These are phyloP conservation scores for Sitta carolinensis DNA, from an alignment of 2,797 vertebrate genomes.

Conservation along the genomic window DNA sequence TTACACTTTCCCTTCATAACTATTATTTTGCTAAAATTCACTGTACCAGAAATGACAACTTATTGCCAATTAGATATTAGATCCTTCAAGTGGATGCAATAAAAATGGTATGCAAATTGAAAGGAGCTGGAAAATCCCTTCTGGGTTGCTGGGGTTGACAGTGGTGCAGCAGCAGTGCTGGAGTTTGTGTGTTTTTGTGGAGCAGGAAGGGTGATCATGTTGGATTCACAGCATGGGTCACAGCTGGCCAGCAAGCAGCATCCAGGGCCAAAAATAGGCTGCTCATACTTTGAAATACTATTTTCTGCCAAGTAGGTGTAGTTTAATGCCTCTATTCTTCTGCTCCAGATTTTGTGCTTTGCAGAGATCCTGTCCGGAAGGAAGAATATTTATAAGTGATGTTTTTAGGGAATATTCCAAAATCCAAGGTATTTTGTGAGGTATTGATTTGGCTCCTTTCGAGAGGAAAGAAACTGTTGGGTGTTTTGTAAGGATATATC, in stretches of 20 bases:
- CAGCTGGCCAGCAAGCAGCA: background rate
- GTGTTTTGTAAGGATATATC: background rate
- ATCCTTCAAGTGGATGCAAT: background rate
- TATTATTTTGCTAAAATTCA: background rate
- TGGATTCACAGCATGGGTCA: background rate
- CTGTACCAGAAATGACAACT: background rate
- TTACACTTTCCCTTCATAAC: background rate
- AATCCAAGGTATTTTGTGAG: background rate
- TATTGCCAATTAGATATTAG: background rate
- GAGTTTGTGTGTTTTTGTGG: background rate
- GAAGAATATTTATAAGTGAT: background rate
- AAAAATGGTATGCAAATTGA: background rate
- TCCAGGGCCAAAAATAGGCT: background rate
- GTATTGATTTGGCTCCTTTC: background rate
- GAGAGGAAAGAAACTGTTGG: background rate
- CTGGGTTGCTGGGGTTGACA: background rate
- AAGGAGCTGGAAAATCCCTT: conserved; percentile 10
- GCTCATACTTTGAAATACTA: background rate
- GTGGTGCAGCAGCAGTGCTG: background rate
- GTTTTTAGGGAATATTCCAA: background rate
- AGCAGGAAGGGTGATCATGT: background rate
- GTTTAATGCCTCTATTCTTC: background rate
- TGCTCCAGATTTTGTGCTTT: background rate
- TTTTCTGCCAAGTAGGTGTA: background rate
- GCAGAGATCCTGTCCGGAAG: background rate